Conservation (phyloP, 2,888 invertebrate species). For the Xestia xanthographa region DNA sequence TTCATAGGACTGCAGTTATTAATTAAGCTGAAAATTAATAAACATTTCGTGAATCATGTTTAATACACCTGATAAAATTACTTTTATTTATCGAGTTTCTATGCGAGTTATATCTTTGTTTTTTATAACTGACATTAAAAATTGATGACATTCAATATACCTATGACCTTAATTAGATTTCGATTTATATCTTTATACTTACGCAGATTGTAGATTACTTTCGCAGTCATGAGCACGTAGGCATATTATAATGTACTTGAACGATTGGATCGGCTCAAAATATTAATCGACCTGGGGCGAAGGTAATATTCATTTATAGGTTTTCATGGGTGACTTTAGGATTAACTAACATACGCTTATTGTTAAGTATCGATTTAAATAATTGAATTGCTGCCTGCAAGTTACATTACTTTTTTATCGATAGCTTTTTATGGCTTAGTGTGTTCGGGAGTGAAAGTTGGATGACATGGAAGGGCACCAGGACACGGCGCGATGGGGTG, state of each 20-base stretch:
- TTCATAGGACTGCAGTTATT: background rate
- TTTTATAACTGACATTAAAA: slow-evolving; percentile 21
- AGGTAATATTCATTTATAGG: slow-evolving; percentile 25
- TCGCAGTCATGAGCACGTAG: slow-evolving; percentile 48
- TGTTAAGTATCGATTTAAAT: background rate
- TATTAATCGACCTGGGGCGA: slow-evolving; percentile 8
- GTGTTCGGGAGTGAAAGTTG: slow-evolving; percentile 86
- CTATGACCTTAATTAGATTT: slow-evolving; percentile 38
- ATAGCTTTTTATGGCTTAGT: slow-evolving; percentile 69
- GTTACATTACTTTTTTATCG: slow-evolving; percentile 57
- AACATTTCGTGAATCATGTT: background rate
- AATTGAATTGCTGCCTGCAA: slow-evolving; percentile 4
- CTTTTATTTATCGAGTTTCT: slow-evolving; percentile 7
- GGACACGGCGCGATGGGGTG: slow-evolving; percentile 80
- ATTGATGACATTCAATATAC: slow-evolving; percentile 30
- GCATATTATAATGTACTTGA: slow-evolving; percentile 36
- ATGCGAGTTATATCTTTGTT: slow-evolving; percentile 2
- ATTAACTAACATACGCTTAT: slow-evolving; percentile 1
- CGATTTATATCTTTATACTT: slow-evolving; percentile 27
- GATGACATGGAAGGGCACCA: slow-evolving; percentile 86
- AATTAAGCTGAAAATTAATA: background rate
- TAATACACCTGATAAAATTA: background rate
- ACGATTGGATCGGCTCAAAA: slow-evolving; percentile 28
- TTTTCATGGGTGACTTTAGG: slow-evolving; percentile 17
- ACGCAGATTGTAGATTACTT: slow-evolving; percentile 37